phyloP scores from a whole-genome alignment of 2,113 vertebrate species.

The Cavia porcellus region DNA sequence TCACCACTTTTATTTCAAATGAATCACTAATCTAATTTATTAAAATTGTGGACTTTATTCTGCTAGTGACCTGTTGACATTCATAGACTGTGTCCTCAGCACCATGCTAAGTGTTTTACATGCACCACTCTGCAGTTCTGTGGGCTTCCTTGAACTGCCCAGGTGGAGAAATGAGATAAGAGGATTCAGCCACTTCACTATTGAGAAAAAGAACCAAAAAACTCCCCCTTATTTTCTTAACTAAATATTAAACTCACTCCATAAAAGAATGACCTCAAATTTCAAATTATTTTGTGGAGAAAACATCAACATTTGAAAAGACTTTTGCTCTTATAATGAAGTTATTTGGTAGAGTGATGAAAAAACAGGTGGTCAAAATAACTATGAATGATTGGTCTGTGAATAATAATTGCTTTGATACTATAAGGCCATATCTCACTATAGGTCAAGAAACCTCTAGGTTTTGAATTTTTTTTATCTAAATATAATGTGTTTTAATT shows the following conservation, averaged over 20 bases:
- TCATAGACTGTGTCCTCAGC: neutral
- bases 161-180: neutral
- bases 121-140: neutral
- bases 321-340: neutral
- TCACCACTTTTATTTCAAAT: constrained; percentile 16
- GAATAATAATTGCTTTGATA: constrained; percentile 28
- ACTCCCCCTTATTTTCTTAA: neutral
- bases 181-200: neutral
- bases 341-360: neutral
- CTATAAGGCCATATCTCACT: neutral
- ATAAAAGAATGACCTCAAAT: constrained; percentile 26
- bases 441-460: constrained; percentile 21
- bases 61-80: neutral
- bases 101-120: neutral
- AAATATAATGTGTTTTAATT: constrained; percentile 12
- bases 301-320: constrained; percentile 11
- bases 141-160: neutral
- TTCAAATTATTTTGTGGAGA: constrained; percentile 32
- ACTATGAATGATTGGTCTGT: neutral
- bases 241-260: neutral
- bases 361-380: neutral
- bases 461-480: neutral
- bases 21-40: constrained; percentile 19
- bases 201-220: neutral
- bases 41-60: constrained; percentile 32